phyloP scores from a whole-genome alignment of 2,797 vertebrate genomes.

The Halcyon smyrnensis region DNA sequence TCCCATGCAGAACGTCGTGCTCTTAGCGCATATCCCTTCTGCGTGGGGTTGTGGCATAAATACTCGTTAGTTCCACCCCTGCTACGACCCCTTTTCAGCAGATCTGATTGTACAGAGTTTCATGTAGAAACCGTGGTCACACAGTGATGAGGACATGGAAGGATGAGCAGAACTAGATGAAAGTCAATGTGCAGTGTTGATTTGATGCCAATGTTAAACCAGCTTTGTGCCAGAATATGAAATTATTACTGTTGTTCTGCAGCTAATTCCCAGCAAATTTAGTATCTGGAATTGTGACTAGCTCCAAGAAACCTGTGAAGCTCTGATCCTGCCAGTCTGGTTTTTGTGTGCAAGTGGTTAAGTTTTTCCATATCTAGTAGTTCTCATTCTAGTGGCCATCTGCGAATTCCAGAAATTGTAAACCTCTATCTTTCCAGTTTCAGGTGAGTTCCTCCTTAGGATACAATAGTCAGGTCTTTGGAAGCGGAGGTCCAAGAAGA shows the following conservation, averaged over 20 bases:
- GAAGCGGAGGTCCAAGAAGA: background rate
- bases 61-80: background rate
- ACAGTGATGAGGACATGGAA: background rate
- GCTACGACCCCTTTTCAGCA: background rate
- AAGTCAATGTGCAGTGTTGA: background rate
- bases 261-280: background rate
- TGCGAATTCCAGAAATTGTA: background rate
- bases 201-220: background rate
- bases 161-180: background rate
- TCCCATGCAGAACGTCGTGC: accelerated
- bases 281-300: background rate
- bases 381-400: background rate
- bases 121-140: background rate
- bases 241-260: background rate
- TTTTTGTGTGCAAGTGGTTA: background rate
- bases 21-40: background rate
- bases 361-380: background rate
- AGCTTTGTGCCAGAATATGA: background rate
- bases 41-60: background rate
- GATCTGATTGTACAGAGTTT: background rate
- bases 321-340: background rate
- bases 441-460: background rate
- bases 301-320: background rate
- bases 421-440: background rate
- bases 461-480: background rate